Conservation (phyloP, 2,113 vertebrate species). For the Apistogramma diplotaenia region DNA sequence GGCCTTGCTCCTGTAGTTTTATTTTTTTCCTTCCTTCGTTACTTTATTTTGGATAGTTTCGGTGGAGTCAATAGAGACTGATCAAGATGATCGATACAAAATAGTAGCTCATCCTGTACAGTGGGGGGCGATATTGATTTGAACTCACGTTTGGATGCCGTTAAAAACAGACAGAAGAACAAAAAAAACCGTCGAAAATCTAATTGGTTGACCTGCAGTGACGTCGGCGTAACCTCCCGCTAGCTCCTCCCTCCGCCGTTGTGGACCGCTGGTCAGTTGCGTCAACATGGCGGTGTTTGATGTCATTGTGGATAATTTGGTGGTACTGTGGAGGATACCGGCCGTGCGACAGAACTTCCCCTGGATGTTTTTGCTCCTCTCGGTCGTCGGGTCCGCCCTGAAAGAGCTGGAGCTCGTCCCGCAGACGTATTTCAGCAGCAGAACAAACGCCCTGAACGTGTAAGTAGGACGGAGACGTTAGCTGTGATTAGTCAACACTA, state of each 20-base stretch:
- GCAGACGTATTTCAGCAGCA: conserved; percentile 84
- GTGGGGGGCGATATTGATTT: not conserved
- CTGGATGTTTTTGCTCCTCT: conserved; percentile 72
- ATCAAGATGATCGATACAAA: no score
- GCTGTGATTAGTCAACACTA: not conserved
- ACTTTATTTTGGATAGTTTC: not conserved
- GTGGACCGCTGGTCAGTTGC: no score
- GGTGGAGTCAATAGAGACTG: not conserved
- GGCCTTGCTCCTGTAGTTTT: not conserved
- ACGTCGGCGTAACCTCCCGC: not conserved
- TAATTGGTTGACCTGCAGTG: conserved; percentile 15
- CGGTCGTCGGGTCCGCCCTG: conserved; percentile 78
- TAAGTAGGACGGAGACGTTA: conserved; percentile 71
- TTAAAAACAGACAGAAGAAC: not conserved
- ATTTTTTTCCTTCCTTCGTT: not conserved
- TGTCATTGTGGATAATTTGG: conserved; percentile 57
- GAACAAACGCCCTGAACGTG: conserved; percentile 86
- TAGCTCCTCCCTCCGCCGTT: no score
- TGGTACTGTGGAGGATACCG: conserved; percentile 53
- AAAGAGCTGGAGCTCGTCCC: conserved; percentile 82
- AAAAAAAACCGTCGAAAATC: not conserved
- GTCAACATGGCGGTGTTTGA: conserved; percentile 72
- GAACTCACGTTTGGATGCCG: not conserved
- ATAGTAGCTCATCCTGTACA: not conserved
- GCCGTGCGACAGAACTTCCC: conserved; percentile 65